A percentile compares a stretch with the other conserved stretches of the same genome.
phyloP scores from a whole-genome alignment of 2,888 invertebrate genomes.

The Drosophila kanekoi region DNA sequence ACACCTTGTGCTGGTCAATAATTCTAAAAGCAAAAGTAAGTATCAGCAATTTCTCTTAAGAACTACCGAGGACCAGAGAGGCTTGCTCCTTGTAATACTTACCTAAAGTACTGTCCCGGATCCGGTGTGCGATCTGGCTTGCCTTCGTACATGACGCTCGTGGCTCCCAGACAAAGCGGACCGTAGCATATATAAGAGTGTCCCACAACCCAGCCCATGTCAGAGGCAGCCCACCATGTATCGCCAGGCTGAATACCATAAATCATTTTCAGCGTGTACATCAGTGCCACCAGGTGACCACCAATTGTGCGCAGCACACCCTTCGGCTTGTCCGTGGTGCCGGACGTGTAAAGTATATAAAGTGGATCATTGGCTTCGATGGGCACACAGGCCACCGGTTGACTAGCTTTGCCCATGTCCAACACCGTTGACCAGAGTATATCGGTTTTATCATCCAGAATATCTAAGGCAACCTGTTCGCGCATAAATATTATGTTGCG shows the following conservation, averaged over 20 bases:
- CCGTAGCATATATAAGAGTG: conserved; percentile 98
- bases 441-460: conserved; percentile 89
- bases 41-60: not conserved
- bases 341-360: conserved; percentile 97
- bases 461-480: conserved; percentile 87
- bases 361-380: conserved; percentile 95
- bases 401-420: conserved; percentile 81
- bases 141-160: conserved; percentile 94
- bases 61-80: not conserved
- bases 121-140: conserved; percentile 98
- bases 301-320: conserved; percentile 95
- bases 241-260: conserved; percentile 92
- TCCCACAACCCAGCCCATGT: conserved; percentile 95
- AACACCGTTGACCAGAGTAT: conserved; percentile 92
- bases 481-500: conserved; percentile 94
- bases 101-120: conserved; percentile 96
- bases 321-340: conserved; percentile 90
- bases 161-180: conserved; percentile 91
- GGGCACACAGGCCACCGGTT: conserved; percentile 92
- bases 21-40: conserved; percentile 87
- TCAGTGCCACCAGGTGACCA: conserved; percentile 93
- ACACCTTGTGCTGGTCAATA: conserved; percentile 94
- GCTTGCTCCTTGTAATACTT: conserved; percentile 28
- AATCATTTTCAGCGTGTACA: conserved; percentile 93
- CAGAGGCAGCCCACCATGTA: conserved; percentile 95